Evolutionary conservation across 2,113 vertebrate species (phyloP).

Genomic region (Clarias batrachus): DNA sequence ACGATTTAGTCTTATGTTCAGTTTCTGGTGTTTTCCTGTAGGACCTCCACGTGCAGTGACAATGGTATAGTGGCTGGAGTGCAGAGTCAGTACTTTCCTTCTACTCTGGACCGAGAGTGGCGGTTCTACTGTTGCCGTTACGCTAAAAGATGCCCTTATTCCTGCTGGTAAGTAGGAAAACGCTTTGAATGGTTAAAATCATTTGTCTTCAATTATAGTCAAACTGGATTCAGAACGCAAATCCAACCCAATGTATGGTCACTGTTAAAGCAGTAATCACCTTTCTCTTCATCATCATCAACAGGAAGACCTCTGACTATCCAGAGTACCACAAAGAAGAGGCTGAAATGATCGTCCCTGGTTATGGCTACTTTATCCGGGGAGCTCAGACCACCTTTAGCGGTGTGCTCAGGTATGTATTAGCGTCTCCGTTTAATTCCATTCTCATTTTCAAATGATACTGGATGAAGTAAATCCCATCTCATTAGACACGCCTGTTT

Average conservation of each 20-base stretch:
- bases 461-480: not conserved
- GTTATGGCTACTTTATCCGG: conserved; percentile 89
- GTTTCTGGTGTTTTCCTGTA: conserved; percentile 62
- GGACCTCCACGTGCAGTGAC: conserved; percentile 90
- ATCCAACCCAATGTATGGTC: not conserved
- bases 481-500: not conserved
- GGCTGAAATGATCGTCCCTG: conserved; percentile 87
- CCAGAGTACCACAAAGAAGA: conserved; percentile 86
- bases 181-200: not conserved
- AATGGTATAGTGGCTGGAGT: conserved; percentile 93
- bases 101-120: conserved; percentile 94
- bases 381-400: conserved; percentile 95
- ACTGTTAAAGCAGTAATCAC: not conserved
- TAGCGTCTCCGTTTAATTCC: not conserved
- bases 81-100: conserved; percentile 92
- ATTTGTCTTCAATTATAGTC: not conserved
- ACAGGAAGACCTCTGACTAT: conserved; percentile 85
- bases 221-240: not conserved
- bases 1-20: not conserved
- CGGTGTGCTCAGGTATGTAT: conserved; percentile 84
- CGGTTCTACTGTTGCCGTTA: conserved; percentile 97
- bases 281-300: not conserved
- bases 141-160: conserved; percentile 85
- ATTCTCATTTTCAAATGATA: not conserved
- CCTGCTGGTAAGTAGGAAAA: conserved; percentile 83